Evolutionary conservation across 2,113 vertebrate genomes (phyloP).

Genomic region (Cacatua alba): DNA sequence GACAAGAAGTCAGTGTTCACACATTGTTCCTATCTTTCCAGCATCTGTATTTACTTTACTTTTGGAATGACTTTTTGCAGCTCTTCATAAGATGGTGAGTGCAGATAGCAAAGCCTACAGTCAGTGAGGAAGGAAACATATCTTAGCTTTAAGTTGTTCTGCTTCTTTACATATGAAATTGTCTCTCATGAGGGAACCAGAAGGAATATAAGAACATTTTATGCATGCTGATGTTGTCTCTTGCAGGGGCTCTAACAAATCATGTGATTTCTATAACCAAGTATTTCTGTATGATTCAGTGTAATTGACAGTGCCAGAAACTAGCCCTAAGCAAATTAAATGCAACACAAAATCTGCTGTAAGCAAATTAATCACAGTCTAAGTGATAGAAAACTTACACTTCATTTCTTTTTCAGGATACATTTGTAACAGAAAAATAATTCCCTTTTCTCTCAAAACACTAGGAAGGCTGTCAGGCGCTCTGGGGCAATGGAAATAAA

Average conservation of each 20-base stretch:
- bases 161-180: not conserved
- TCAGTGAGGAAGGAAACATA: not conserved
- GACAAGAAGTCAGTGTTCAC: not conserved
- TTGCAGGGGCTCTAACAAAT: constrained; percentile 8
- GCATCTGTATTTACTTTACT: not conserved
- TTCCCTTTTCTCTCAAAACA: constrained; percentile 43
- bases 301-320: constrained; percentile 58
- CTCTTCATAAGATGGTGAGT: not conserved
- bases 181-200: not conserved
- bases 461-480: not conserved
- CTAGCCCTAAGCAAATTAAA: constrained; percentile 53
- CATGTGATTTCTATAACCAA: constrained; percentile 8
- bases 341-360: constrained; percentile 44
- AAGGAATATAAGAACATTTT: not conserved
- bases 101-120: not conserved
- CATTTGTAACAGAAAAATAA: constrained; percentile 40
- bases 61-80: not conserved
- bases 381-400: constrained; percentile 49
- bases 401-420: constrained; percentile 44
- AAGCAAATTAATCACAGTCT: constrained; percentile 58
- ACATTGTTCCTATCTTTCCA: not conserved
- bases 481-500: constrained; percentile 43
- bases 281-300: constrained; percentile 41
- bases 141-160: not conserved
- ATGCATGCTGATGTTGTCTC: not conserved